A percentile compares a stretch with the other conserved stretches of the same genome.
phyloP scores from a whole-genome alignment of 2,797 vertebrate genomes.

The Sebastes minor region DNA sequence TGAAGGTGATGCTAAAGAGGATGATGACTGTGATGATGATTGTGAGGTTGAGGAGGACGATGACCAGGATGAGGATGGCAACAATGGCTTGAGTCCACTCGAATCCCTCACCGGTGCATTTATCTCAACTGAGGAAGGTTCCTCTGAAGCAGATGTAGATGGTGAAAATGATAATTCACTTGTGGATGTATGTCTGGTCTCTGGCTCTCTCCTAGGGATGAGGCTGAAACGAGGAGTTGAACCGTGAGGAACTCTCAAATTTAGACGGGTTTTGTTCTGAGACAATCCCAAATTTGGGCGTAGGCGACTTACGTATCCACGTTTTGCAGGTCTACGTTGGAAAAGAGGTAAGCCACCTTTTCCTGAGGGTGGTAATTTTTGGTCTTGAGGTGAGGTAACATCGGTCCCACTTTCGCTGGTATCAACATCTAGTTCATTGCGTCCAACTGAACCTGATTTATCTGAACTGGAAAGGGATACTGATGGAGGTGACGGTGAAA shows the following conservation, averaged over 20 bases:
- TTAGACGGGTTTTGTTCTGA: conserved; percentile 45
- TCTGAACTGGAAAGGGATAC: conserved; percentile 21
- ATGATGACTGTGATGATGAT: background rate
- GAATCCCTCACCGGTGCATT: background rate
- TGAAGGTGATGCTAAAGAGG: background rate
- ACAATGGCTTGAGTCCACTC: conserved; percentile 27
- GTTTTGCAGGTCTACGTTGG: conserved; percentile 18
- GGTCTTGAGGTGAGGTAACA: background rate
- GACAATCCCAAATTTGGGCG: background rate
- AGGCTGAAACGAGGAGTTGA: background rate
- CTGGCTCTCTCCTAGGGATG: background rate
- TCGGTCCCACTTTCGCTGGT: background rate
- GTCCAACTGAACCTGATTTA: conserved; percentile 1
- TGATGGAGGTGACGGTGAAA: background rate
- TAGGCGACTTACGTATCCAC: conserved; percentile 1
- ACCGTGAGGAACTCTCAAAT: background rate
- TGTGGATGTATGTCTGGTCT: background rate
- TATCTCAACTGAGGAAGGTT: conserved; percentile 1
- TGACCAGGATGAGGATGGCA: background rate
- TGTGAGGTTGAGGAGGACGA: background rate
- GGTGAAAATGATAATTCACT: conserved; percentile 3
- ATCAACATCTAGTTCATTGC: background rate
- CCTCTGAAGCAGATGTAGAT: conserved; percentile 30
- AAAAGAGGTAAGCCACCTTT: background rate
- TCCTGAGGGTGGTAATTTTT: background rate